These are phyloP conservation scores for Dorcus hopei DNA, from an alignment of 2,888 invertebrate species.

Conservation along the genomic window DNA sequence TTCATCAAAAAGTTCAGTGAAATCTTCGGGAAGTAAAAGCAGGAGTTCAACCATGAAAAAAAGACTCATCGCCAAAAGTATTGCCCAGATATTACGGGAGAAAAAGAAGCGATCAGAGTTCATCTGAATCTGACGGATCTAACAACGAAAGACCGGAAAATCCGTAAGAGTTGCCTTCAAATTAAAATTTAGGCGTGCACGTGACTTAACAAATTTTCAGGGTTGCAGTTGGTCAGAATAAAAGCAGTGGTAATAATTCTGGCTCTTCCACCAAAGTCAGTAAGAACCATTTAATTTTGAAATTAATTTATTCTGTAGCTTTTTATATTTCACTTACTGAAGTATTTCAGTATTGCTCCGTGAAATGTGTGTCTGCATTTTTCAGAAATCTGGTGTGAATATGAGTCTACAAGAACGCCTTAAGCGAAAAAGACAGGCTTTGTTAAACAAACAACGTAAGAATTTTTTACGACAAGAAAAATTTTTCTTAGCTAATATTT, in stretches of 20 bases:
- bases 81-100: conserved; percentile 58
- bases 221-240: conserved; percentile 38
- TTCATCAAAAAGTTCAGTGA: conserved; percentile 29
- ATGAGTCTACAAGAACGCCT: conserved; percentile 84
- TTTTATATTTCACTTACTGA: neutral
- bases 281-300: conserved; percentile 77
- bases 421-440: conserved; percentile 88
- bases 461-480: conserved; percentile 29
- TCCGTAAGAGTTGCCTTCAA: conserved; percentile 10
- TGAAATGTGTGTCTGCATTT: conserved; percentile 8
- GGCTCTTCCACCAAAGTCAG: conserved; percentile 94
- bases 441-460: conserved; percentile 78
- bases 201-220: conserved; percentile 48
- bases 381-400: conserved; percentile 47
- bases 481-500: conserved; percentile 11
- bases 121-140: conserved; percentile 45
- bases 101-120: conserved; percentile 54
- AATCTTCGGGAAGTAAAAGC: conserved; percentile 23
- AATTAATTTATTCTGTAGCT: conserved; percentile 16
- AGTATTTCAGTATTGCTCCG: neutral
- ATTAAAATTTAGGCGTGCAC: neutral
- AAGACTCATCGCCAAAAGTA: conserved; percentile 35
- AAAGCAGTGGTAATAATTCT: conserved; percentile 62
- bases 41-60: conserved; percentile 29
- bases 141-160: conserved; percentile 33